phyloP scores from a whole-genome alignment of 2,888 invertebrate genomes.

The Morinoia aosen region DNA sequence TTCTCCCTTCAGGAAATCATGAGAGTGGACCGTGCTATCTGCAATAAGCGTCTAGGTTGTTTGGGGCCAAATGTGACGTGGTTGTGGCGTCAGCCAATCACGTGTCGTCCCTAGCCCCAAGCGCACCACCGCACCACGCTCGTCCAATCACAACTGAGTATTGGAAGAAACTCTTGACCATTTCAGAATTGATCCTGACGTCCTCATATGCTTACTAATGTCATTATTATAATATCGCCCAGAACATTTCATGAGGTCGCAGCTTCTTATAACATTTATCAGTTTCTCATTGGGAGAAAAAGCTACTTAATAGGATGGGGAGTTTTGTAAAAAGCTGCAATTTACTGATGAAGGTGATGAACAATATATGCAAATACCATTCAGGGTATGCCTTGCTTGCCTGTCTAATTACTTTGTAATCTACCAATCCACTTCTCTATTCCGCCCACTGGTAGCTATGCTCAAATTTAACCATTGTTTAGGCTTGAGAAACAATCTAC shows the following conservation, averaged over 20 bases:
- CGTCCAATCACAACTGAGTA: neutral
- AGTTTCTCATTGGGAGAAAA: too few relatives aligned
- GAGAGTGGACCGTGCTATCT: neutral
- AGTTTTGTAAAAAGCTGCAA: too few relatives aligned
- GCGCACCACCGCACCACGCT: neutral
- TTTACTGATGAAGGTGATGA: too few relatives aligned
- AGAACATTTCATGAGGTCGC: neutral
- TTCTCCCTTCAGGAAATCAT: neutral
- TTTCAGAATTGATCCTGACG: neutral
- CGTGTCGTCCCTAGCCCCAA: neutral
- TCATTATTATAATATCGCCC: neutral
- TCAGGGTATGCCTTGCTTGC: too few relatives aligned
- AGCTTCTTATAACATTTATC: neutral
- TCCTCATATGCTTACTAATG: neutral
- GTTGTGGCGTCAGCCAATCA: neutral
- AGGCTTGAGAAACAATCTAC: too few relatives aligned
- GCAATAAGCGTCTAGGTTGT: neutral
- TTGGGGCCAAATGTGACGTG: neutral
- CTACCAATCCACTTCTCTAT: too few relatives aligned
- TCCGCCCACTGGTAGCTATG: too few relatives aligned
- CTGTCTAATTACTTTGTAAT: too few relatives aligned
- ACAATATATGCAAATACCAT: too few relatives aligned
- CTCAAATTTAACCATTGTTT: too few relatives aligned
- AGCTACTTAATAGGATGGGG: too few relatives aligned
- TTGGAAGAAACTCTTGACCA: neutral